Evolutionary conservation across 2,113 vertebrate genomes (phyloP).

Genomic region (Pachycephala philippinensis): DNA sequence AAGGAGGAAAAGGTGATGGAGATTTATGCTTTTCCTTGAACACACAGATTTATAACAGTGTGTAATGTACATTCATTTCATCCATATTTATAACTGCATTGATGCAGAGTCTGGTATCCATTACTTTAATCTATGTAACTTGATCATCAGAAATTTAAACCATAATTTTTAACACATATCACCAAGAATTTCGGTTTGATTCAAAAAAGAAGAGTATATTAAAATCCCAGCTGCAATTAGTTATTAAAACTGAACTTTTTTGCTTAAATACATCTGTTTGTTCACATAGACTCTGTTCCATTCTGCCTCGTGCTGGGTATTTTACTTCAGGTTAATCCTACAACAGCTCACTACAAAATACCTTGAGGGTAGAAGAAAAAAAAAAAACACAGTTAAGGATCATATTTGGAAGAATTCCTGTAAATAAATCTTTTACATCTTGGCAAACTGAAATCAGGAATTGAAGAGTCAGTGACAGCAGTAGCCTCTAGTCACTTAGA

Average conservation of each 20-base stretch:
- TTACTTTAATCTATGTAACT: slow-evolving; percentile 81
- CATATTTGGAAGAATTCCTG: slow-evolving; percentile 43
- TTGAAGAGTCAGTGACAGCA: slow-evolving; percentile 64
- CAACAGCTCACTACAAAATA: slow-evolving; percentile 16
- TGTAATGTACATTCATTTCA: slow-evolving; percentile 76
- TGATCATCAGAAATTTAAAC: slow-evolving; percentile 78
- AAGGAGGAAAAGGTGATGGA: slow-evolving; percentile 65
- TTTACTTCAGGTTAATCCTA: slow-evolving; percentile 40
- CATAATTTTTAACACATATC: slow-evolving; percentile 76
- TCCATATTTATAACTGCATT: slow-evolving; percentile 79
- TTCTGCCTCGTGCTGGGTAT: not conserved
- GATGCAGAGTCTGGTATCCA: slow-evolving; percentile 75
- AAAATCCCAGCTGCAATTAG: slow-evolving; percentile 70
- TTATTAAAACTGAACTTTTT: slow-evolving; percentile 51
- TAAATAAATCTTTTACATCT: slow-evolving; percentile 72
- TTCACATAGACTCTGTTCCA: not conserved
- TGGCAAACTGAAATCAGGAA: slow-evolving; percentile 61
- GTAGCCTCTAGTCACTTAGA: slow-evolving; percentile 77
- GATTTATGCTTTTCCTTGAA: slow-evolving; percentile 78
- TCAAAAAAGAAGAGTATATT: slow-evolving; percentile 68
- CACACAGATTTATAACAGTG: slow-evolving; percentile 73
- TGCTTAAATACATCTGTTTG: slow-evolving; percentile 40
- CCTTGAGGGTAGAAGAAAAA: slow-evolving; percentile 6
- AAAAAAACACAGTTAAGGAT: not conserved
- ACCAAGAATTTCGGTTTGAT: slow-evolving; percentile 70